Evolutionary conservation across 92 coral and sea anemone genomes (phyloP), one percentile per base, ranked within the genome.

Genomic region (Paramuricea clavata): DNA sequence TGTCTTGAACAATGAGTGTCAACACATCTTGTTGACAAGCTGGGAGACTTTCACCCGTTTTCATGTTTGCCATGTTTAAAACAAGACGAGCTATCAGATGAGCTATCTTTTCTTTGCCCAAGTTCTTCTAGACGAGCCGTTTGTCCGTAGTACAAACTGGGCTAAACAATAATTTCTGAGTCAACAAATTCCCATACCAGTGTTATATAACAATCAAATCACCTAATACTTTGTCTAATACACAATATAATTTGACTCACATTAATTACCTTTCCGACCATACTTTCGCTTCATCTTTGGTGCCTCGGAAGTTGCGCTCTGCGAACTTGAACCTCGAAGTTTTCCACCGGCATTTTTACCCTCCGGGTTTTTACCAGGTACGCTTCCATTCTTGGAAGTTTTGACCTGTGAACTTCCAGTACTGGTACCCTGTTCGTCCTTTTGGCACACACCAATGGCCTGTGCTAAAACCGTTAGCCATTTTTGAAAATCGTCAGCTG

Each of bases 291-390:
- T 74, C 59, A 52, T 39, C 2, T 43, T 70, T 32, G 23, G 60
- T 3, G 28, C 67, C 42, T 32, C 43, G 72, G 62, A 54, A 54
- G 23, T 54, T 54, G 62, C 17, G 17, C 62, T 31, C 72, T 28
- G 72, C 39, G 21, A 30, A 65, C 72, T 65, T 65, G 41, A 28
- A 65, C 36, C 72, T 76, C 95, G 91, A 49, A 84, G 88, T 69
- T 83, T 93, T 41, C 87, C 90, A n/a, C 95, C 94, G 49, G 97
- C 89, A 82, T 90, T 95, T 75, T 92, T 93, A 0, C 98, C 98
- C 75, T 95, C 98, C 69, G 93, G 91, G 0, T 89, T 95, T 75
- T 90, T 93, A 0, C 98, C 97, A 34, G 89, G 86, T 52, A 69
- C 79, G 54, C 90, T 89, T 34, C 73, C 62, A 22, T 93, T 91